Evolutionary conservation across 2,888 invertebrate species (phyloP).

Genomic region (Tipula unca): DNA sequence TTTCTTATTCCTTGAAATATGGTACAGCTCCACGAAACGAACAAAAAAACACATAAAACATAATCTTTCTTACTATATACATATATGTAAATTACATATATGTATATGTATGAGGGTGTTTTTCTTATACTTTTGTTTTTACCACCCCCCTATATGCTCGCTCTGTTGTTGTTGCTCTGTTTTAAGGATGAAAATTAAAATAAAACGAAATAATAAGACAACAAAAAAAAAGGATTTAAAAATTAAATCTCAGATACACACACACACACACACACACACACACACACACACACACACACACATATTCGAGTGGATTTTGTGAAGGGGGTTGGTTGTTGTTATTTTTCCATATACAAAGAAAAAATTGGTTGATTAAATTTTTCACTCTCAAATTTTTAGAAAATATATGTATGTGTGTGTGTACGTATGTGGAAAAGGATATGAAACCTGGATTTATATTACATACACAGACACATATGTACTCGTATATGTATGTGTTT

Average conservation of each 20-base stretch:
- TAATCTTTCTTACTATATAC: neutral
- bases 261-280: too few relatives aligned
- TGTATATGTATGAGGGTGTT: neutral
- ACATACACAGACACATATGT: too few relatives aligned
- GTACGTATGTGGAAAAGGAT: neutral
- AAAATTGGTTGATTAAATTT: neutral
- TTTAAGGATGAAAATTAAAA: neutral
- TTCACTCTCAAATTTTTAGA: too few relatives aligned
- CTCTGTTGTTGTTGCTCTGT: neutral
- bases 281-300: neutral
- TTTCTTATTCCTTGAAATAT: neutral
- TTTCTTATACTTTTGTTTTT: neutral
- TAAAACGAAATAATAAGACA: neutral
- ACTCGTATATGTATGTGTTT: too few relatives aligned
- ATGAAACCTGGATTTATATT: neutral
- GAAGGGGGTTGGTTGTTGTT: neutral
- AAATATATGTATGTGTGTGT: neutral
- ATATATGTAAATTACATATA: neutral
- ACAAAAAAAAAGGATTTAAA: slow-evolving; percentile 3
- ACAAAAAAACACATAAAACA: neutral
- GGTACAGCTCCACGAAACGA: neutral
- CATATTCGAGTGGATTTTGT: neutral
- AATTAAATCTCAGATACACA: neutral
- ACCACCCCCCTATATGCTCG: neutral
- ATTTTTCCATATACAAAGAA: neutral